A percentile compares a stretch with the other conserved stretches of the same genome.
These are phyloP conservation scores for Onthophagus sagittarius DNA, from an alignment of 2,888 invertebrate genomes.

Conservation along the genomic window DNA sequence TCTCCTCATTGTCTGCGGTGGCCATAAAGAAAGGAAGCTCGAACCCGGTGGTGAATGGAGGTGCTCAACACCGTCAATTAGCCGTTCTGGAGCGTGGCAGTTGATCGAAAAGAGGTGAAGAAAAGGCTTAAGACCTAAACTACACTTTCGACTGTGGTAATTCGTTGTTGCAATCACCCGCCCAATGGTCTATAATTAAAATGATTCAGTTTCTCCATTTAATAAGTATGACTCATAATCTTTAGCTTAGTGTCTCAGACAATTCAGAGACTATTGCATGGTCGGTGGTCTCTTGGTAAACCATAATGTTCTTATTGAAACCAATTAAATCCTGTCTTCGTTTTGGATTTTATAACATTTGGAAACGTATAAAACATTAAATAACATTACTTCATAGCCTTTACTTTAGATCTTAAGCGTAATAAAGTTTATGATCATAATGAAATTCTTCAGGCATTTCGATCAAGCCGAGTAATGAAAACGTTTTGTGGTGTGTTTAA, in stretches of 20 bases:
- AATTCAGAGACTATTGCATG: neutral
- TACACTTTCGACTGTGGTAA: constrained; percentile 5
- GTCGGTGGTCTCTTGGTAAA: neutral
- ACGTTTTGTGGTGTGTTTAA: no score
- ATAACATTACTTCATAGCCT: no score
- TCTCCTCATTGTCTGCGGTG: constrained; percentile 6
- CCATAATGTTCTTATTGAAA: neutral
- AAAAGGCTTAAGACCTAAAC: constrained; percentile 1
- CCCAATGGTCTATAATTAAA: neutral
- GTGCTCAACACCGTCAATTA: constrained; percentile 9
- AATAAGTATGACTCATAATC: neutral
- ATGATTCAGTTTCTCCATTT: neutral
- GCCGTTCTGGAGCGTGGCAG: constrained; percentile 8
- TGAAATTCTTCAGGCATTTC: no score
- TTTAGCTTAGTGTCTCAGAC: neutral
- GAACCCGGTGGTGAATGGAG: constrained; percentile 5
- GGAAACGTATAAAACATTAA: no score
- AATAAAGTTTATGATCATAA: no score
- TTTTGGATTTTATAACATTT: no score
- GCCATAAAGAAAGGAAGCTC: constrained; percentile 5
- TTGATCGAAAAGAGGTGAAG: constrained; percentile 4
- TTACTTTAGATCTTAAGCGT: no score
- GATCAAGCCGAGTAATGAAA: no score
- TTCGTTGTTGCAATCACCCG: neutral
- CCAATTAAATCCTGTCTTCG: neutral